Evolutionary conservation across 2,113 vertebrate species (phyloP).

Genomic region (Oncorhynchus mykiss): DNA sequence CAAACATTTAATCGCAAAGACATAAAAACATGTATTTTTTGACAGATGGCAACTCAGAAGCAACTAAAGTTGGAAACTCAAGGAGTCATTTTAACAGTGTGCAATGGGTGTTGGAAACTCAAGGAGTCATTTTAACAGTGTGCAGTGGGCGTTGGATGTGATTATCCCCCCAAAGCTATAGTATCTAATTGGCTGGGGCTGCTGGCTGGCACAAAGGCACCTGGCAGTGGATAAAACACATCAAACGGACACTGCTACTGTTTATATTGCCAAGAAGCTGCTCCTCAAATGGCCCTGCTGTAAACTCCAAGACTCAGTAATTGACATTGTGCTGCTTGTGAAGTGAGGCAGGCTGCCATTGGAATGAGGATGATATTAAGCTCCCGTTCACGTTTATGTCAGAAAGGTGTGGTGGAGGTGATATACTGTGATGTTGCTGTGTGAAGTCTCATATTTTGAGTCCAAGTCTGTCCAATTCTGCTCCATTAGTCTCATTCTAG

Average conservation of each 20-base stretch:
- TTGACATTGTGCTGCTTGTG: constrained; percentile 49
- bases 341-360: constrained; percentile 9
- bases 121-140: neutral
- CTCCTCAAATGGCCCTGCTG: neutral
- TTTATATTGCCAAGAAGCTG: constrained; percentile 61
- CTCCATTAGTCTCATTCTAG: constrained; percentile 12
- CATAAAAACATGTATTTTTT: neutral
- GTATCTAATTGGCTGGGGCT: constrained; percentile 39
- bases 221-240: constrained; percentile 52
- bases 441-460: neutral
- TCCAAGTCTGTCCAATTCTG: neutral
- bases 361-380: neutral
- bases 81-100: no score
- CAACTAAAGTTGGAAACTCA: neutral
- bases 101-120: neutral
- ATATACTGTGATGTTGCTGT: neutral
- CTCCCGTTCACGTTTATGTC: constrained; percentile 15
- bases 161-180: constrained; percentile 16
- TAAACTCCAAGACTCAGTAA: constrained; percentile 32
- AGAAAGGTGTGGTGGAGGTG: neutral
- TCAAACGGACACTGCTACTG: constrained; percentile 60
- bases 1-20: neutral
- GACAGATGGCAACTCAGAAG: neutral
- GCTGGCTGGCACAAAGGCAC: constrained; percentile 21
- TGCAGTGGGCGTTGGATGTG: neutral